Percentiles rank a stretch among this genome's conserved stretches.
Evolutionary conservation across 2,888 invertebrate species (phyloP).

Genomic region (Tryphoninae sp.): DNA sequence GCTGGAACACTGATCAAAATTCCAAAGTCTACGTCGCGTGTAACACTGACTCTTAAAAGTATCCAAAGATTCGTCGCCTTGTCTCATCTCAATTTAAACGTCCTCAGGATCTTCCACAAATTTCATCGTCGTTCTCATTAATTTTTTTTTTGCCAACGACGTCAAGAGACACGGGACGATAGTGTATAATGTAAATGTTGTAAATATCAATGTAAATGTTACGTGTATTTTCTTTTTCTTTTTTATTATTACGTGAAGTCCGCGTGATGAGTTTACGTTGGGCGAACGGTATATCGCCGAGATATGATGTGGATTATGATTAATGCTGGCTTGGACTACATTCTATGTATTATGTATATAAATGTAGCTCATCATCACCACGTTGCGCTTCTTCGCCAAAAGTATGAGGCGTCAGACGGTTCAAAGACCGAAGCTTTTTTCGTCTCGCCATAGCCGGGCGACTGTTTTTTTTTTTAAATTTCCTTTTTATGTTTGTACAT

Average conservation of each 20-base stretch:
- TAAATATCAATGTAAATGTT: constrained; percentile 51
- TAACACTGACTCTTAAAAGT: no score
- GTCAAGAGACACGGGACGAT: constrained; percentile 52
- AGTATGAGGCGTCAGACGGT: constrained; percentile 40
- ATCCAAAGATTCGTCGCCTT: no score
- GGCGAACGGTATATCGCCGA: constrained; percentile 10
- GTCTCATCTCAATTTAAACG: no score
- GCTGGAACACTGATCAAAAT: no score
- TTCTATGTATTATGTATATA: constrained; percentile 17
- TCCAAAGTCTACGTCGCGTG: no score
- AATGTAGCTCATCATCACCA: constrained; percentile 29
- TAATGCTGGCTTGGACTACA: constrained; percentile 46
- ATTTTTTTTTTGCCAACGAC: constrained; percentile 44
- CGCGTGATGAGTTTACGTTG: constrained; percentile 50
- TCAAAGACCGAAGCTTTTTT: constrained; percentile 39
- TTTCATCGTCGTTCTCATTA: constrained; percentile 8
- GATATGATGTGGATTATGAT: constrained; percentile 42
- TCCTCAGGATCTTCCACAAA: background rate
- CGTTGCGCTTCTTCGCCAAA: constrained; percentile 51
- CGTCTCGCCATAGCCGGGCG: constrained; percentile 20
- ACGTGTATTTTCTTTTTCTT: constrained; percentile 32
- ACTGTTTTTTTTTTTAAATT: no score
- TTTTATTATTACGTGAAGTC: constrained; percentile 47
- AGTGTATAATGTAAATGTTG: constrained; percentile 51
- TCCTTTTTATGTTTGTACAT: no score